Conservation (phyloP, 2,888 invertebrate genomes). For the Cetonia aurata region DNA sequence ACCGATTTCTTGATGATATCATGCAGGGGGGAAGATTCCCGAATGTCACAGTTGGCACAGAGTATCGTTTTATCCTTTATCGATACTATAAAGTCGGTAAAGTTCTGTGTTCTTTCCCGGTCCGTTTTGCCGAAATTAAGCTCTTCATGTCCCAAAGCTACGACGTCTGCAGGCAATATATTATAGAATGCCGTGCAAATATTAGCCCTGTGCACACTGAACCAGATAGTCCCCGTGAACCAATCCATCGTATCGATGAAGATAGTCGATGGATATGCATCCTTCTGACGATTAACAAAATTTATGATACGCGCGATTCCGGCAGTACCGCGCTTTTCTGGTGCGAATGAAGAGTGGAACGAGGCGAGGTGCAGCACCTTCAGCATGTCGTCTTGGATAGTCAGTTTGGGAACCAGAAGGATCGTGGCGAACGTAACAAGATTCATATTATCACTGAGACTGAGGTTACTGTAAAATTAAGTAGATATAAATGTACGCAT, state of each 20-base stretch:
- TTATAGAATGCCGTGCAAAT: not conserved
- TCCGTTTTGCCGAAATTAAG: no score
- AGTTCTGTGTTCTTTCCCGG: not conserved
- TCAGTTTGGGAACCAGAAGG: not conserved
- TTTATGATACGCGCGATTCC: conserved; percentile 5
- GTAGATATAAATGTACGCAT: no score
- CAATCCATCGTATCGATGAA: conserved; percentile 20
- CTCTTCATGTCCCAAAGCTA: not conserved
- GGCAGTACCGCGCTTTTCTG: not conserved
- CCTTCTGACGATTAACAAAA: not conserved
- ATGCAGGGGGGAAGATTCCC: no score
- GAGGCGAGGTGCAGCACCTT: not conserved
- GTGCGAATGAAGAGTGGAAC: not conserved
- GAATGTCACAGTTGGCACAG: not conserved
- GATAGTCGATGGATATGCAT: not conserved
- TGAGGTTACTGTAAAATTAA: not conserved
- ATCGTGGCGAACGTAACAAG: not conserved
- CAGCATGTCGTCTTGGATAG: not conserved
- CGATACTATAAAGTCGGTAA: not conserved
- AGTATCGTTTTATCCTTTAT: not conserved
- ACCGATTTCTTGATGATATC: no score
- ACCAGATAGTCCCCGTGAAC: conserved; percentile 4
- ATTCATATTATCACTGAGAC: not conserved
- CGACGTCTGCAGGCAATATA: not conserved
- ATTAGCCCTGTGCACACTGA: not conserved